Conservation (phyloP, 2,797 vertebrate genomes). For the Pogoniulus pusillus region DNA sequence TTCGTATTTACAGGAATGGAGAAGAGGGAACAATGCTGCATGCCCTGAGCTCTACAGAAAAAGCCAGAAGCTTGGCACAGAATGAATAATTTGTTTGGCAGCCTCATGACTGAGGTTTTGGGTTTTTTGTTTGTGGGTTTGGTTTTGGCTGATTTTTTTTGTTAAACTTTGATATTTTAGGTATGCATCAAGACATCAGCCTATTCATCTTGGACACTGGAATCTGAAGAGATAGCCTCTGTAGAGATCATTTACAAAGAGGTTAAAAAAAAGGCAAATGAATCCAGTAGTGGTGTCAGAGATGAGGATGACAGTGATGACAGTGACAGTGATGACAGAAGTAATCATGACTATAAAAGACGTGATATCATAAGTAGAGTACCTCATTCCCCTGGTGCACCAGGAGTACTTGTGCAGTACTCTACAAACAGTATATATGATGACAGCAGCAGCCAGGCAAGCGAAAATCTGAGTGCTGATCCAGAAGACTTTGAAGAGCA, state of each 20-base stretch:
- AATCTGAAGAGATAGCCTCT: background rate
- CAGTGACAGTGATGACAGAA: background rate
- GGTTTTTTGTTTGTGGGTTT: background rate
- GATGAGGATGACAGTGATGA: background rate
- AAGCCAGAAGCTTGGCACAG: background rate
- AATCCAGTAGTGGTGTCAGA: background rate
- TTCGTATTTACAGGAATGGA: background rate
- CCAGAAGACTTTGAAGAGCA: background rate
- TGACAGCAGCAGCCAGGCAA: background rate
- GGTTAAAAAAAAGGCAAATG: background rate
- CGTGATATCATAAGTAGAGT: background rate
- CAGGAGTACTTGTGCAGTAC: background rate
- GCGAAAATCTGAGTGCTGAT: background rate
- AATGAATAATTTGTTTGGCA: background rate
- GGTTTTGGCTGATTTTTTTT: background rate
- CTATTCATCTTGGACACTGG: background rate
- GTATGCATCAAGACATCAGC: fast-evolving
- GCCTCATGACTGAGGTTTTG: background rate
- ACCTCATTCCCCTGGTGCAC: background rate
- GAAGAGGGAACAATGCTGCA: background rate
- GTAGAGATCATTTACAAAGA: conserved; percentile 7
- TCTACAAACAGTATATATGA: background rate
- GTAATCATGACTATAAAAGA: conserved; percentile 27
- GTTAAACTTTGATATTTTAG: background rate
- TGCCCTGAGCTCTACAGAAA: background rate